Evolutionary conservation across 2,113 vertebrate genomes (phyloP).

Genomic region (Zosterops borbonicus): DNA sequence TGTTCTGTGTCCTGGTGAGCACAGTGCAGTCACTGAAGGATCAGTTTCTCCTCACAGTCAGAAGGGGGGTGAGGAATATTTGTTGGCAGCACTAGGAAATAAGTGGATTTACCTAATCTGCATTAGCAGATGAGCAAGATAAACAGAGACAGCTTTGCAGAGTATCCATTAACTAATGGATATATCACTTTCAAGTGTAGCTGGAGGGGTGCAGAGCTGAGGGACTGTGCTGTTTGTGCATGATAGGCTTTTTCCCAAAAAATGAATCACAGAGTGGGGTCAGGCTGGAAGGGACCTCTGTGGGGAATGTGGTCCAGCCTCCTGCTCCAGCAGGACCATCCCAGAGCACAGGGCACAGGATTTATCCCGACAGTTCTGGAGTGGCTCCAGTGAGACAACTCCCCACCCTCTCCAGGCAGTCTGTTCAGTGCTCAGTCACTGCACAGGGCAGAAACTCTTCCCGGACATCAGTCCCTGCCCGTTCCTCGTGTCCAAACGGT

Average conservation of each 20-base stretch:
- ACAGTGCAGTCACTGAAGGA: rapidly evolving
- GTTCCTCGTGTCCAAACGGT: background rate
- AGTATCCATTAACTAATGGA: background rate
- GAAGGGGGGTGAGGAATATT: background rate
- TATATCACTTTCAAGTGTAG: background rate
- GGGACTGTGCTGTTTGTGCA: background rate
- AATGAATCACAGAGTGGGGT: background rate
- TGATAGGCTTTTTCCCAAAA: rapidly evolving
- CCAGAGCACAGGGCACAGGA: background rate
- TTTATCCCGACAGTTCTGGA: background rate
- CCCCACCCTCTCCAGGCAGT: background rate
- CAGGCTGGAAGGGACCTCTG: background rate
- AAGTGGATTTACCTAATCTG: background rate
- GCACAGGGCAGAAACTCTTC: background rate
- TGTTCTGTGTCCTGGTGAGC: background rate
- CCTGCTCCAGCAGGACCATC: background rate
- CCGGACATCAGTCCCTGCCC: background rate
- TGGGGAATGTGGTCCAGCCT: background rate
- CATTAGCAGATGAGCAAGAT: background rate
- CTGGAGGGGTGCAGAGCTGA: background rate
- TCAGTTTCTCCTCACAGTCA: background rate
- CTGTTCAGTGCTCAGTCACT: background rate
- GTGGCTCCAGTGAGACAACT: background rate
- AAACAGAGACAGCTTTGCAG: background rate
- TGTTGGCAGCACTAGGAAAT: background rate